Percentiles rank a stretch among this genome's conserved stretches.
These are phyloP conservation scores for Pristionchus exspectatus DNA, from an alignment of 2,888 invertebrate species.

Conservation along the genomic window DNA sequence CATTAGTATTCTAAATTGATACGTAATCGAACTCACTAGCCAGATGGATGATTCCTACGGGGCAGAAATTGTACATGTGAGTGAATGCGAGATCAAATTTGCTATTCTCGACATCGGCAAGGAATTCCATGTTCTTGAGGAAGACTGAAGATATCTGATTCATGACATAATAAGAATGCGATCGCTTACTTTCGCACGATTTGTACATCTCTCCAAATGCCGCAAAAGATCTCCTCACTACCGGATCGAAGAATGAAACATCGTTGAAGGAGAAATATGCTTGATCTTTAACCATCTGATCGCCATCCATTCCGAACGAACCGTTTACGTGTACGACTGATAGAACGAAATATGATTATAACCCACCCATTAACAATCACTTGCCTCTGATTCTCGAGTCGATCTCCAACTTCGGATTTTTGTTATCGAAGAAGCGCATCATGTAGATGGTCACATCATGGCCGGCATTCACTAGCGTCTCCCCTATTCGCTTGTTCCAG, in stretches of 20 bases:
- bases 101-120: constrained; percentile 63
- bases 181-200: constrained; percentile 31
- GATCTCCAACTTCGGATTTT: constrained; percentile 47
- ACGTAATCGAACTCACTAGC: neutral
- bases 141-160: constrained; percentile 44
- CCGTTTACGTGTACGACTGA: constrained; percentile 45
- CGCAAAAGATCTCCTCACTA: constrained; percentile 54
- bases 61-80: constrained; percentile 65
- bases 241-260: constrained; percentile 14
- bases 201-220: constrained; percentile 56
- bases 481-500: constrained; percentile 67
- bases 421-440: constrained; percentile 57
- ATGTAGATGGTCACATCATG: constrained; percentile 70
- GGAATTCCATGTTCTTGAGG: constrained; percentile 63
- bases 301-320: constrained; percentile 43
- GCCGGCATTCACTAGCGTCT: constrained; percentile 65
- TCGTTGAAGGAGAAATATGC: constrained; percentile 60
- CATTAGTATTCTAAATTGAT: neutral
- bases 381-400: constrained; percentile 62
- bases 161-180: too few species aligned
- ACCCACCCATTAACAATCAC: neutral
- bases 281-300: constrained; percentile 61
- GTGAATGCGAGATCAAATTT: constrained; percentile 73
- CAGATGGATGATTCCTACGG: constrained; percentile 59
- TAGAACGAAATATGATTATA: neutral